Conservation (phyloP, 2,113 vertebrate species). For the Otus sunia region DNA sequence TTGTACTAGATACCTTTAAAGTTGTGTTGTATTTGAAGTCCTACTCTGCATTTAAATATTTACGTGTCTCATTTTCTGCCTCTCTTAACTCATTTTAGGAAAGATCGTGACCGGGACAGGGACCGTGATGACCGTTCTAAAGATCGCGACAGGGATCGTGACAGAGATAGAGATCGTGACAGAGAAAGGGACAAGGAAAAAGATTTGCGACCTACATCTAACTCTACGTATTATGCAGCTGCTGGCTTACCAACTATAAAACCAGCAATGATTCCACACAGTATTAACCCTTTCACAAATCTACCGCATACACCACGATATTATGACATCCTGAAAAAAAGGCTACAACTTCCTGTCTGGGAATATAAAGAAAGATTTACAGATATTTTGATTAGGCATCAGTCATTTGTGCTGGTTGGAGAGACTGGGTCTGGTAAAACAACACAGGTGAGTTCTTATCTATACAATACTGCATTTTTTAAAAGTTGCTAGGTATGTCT, state of each 20-base stretch:
- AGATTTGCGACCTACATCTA: conserved; percentile 77
- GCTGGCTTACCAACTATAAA: conserved; percentile 78
- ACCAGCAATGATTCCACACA: conserved; percentile 85
- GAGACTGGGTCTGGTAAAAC: conserved; percentile 97
- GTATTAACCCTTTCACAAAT: conserved; percentile 94
- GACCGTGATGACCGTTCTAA: conserved; percentile 85
- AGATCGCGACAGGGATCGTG: conserved; percentile 84
- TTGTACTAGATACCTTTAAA: neutral
- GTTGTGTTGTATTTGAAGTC: neutral
- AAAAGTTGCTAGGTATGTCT: neutral
- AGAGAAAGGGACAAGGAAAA: conserved; percentile 89
- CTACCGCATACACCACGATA: conserved; percentile 93
- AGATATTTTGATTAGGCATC: conserved; percentile 88
- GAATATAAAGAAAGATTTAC: conserved; percentile 94
- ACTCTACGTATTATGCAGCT: conserved; percentile 67
- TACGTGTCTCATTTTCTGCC: neutral
- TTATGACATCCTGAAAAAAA: conserved; percentile 93
- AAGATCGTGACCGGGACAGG: conserved; percentile 89
- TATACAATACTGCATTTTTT: neutral
- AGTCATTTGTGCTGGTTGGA: conserved; percentile 93
- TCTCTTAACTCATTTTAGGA: conserved; percentile 73
- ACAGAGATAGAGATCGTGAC: conserved; percentile 86
- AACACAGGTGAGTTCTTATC: conserved; percentile 85
- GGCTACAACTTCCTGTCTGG: conserved; percentile 93
- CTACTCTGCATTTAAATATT: neutral